These are phyloP conservation scores for Petrocephalus schoutedeni DNA, from an alignment of 2,797 vertebrate species.

Conservation along the genomic window DNA sequence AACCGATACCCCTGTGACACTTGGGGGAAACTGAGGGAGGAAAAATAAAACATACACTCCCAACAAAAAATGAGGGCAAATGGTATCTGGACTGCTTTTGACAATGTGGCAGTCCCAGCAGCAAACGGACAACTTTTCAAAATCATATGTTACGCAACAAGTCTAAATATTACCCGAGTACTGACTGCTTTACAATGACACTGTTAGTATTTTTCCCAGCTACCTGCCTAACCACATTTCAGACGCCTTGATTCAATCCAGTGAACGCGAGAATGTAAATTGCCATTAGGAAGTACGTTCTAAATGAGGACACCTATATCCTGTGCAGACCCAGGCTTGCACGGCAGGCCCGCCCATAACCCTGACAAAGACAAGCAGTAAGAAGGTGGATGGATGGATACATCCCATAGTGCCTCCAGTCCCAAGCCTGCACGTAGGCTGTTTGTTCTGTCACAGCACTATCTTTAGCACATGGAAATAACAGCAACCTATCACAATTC, in stretches of 20 bases:
- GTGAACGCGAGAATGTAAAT: neutral
- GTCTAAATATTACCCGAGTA: neutral
- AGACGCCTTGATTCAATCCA: neutral
- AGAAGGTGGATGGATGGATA: neutral
- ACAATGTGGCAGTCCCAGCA: neutral
- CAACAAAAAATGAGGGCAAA: neutral
- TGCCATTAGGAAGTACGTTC: neutral
- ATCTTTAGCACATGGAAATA: neutral
- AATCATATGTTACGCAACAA: neutral
- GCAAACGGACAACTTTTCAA: neutral
- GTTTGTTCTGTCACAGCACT: neutral
- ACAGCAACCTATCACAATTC: neutral
- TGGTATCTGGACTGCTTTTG: neutral
- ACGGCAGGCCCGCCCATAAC: neutral
- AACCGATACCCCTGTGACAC: neutral
- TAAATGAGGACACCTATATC: neutral
- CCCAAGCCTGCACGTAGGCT: neutral
- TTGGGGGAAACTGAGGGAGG: neutral
- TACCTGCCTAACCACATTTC: neutral
- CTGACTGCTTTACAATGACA: neutral
- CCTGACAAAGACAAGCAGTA: neutral
- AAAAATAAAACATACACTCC: no score
- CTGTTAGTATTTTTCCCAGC: neutral
- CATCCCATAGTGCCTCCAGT: neutral
- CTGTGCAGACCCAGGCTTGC: neutral